Evolutionary conservation across 1,140 invertebrate species (phyloP).

Genomic region (Hyles euphorbiae): DNA sequence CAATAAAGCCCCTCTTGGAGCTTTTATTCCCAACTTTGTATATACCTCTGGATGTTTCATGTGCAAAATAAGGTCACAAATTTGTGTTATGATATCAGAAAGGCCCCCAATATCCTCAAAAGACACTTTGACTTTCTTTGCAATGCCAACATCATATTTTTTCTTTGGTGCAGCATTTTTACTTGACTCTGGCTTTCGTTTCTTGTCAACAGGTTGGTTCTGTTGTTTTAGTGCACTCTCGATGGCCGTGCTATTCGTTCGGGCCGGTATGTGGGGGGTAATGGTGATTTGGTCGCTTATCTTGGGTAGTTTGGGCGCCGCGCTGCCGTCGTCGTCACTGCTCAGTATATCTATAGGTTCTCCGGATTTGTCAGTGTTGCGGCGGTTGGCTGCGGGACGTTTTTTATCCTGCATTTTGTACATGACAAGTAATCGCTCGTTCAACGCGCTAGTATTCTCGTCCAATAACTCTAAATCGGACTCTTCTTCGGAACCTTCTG

Average conservation of each 20-base stretch:
- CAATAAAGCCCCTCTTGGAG: slow-evolving; percentile 89
- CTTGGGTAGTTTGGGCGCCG: slow-evolving; percentile 67
- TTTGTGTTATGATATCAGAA: slow-evolving; percentile 82
- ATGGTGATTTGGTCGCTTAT: slow-evolving; percentile 70
- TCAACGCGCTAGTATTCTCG: slow-evolving; percentile 69
- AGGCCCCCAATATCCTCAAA: slow-evolving; percentile 87
- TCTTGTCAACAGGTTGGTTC: slow-evolving; percentile 48
- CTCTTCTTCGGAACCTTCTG: slow-evolving; percentile 78
- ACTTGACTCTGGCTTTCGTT: slow-evolving; percentile 45
- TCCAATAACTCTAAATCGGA: slow-evolving; percentile 75
- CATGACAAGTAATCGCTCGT: slow-evolving; percentile 65
- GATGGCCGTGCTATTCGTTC: slow-evolving; percentile 47
- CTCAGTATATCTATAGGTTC: slow-evolving; percentile 77
- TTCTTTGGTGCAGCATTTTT: slow-evolving; percentile 49
- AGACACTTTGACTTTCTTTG: slow-evolving; percentile 73
- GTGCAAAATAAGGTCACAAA: slow-evolving; percentile 88
- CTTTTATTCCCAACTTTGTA: slow-evolving; percentile 84
- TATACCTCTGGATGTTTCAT: slow-evolving; percentile 91
- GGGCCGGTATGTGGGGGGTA: slow-evolving; percentile 59
- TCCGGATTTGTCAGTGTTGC: slow-evolving; percentile 63
- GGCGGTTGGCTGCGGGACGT: slow-evolving; percentile 41
- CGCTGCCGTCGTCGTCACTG: slow-evolving; percentile 74
- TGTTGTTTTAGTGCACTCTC: slow-evolving; percentile 41
- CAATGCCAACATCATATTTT: slow-evolving; percentile 49
- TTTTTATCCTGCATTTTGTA: slow-evolving; percentile 73